Percentiles rank a stretch among this genome's conserved stretches.
phyloP scores from a whole-genome alignment of 1,140 invertebrate genomes.

The Drosophila busckii region DNA sequence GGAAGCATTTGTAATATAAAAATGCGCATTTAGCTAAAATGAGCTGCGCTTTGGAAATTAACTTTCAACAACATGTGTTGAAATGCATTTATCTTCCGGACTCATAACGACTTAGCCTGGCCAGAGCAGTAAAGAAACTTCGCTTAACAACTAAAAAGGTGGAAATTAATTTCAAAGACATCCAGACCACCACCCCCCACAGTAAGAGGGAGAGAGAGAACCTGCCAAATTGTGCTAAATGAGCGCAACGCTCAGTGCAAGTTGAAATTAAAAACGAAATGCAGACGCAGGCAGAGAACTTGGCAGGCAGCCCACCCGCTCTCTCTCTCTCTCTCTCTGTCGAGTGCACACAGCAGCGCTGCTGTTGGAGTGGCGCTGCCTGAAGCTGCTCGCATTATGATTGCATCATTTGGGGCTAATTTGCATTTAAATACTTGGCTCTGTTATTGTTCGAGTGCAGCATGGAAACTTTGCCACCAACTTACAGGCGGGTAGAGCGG shows the following conservation, averaged over 20 bases:
- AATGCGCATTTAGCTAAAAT: constrained; percentile 69
- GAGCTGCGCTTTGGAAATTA: constrained; percentile 70
- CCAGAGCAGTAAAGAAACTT: constrained; percentile 25
- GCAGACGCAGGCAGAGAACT: constrained; percentile 9
- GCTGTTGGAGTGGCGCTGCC: constrained; percentile 15
- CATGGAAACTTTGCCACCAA: constrained; percentile 46
- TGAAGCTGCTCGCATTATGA: constrained; percentile 65
- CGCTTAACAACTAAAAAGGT: constrained; percentile 50
- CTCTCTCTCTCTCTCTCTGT: no score
- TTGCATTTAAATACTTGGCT: constrained; percentile 74
- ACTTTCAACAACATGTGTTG: constrained; percentile 76
- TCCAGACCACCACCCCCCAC: neutral
- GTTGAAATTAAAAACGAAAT: constrained; percentile 63
- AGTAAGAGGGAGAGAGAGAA: constrained; percentile 28
- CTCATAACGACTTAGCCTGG: constrained; percentile 27
- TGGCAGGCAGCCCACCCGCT: no score
- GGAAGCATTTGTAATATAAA: constrained; percentile 4
- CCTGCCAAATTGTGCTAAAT: constrained; percentile 73
- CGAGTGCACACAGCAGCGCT: no score
- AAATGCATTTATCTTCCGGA: constrained; percentile 71
- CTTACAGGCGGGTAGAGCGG: constrained; percentile 2
- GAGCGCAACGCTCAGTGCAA: constrained; percentile 43
- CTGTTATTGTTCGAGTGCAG: constrained; percentile 72
- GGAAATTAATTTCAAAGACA: constrained; percentile 60
- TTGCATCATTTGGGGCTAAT: constrained; percentile 76